Conservation (phyloP, 1,140 invertebrate genomes). For the Thereuonema tuberculata region DNA sequence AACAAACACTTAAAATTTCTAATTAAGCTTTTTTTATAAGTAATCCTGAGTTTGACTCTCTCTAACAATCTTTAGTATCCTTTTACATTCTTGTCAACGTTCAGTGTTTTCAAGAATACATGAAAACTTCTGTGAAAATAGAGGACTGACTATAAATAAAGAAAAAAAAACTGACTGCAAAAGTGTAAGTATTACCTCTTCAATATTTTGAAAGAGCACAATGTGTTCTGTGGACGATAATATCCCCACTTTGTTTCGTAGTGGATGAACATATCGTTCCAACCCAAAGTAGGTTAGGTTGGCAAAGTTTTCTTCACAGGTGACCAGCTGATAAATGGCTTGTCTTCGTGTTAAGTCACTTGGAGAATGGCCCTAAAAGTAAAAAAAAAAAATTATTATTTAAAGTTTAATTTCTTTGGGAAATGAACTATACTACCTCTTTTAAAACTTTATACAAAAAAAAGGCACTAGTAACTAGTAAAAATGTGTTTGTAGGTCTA, state of each 20-base stretch:
- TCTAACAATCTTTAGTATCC: too few species aligned
- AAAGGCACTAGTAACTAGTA: too few species aligned
- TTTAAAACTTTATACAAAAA: neutral
- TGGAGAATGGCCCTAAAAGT: neutral
- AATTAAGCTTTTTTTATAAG: too few species aligned
- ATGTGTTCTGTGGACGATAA: constrained; percentile 5
- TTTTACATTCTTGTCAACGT: too few species aligned
- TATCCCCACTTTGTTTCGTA: neutral
- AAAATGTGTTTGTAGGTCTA: too few species aligned
- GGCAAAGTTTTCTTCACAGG: constrained; percentile 6
- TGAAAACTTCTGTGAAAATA: too few species aligned
- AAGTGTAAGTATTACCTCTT: too few species aligned
- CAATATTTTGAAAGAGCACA: constrained; percentile 4
- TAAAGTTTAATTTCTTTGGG: neutral
- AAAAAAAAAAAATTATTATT: neutral
- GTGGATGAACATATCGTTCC: constrained; percentile 3
- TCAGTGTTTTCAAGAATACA: too few species aligned
- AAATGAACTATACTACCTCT: neutral
- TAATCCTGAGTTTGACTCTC: too few species aligned
- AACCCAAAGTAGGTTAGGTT: constrained; percentile 3
- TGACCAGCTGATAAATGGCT: constrained; percentile 4
- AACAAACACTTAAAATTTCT: too few species aligned
- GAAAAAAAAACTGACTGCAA: too few species aligned
- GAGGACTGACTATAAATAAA: too few species aligned
- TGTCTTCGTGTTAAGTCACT: neutral